Conservation (phyloP, 2,797 vertebrate species). For the Etheostoma nigrum region DNA sequence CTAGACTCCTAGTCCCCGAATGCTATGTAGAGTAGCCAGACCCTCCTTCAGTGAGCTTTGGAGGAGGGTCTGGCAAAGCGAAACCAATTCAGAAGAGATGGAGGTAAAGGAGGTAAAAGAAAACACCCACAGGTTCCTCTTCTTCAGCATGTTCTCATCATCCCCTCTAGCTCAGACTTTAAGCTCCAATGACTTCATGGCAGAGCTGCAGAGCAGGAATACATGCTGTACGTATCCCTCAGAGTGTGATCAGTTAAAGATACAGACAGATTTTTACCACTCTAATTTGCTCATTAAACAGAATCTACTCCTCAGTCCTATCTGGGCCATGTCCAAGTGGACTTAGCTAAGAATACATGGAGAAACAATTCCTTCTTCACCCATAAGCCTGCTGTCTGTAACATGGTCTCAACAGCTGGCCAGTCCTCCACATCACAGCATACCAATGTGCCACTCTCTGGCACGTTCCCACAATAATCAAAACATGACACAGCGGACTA, state of each 20-base stretch:
- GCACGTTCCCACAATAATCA: slow-evolving; percentile 42
- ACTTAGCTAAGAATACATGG: slow-evolving; percentile 20
- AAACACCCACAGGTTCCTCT: neutral
- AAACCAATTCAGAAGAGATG: no score
- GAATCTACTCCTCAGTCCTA: slow-evolving; percentile 27
- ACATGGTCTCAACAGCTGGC: slow-evolving; percentile 60
- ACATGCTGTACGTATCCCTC: slow-evolving; percentile 8
- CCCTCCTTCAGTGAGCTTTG: no score
- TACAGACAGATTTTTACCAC: slow-evolving; percentile 22
- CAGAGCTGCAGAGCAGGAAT: neutral
- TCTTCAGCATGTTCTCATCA: neutral
- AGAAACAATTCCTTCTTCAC: slow-evolving; percentile 25
- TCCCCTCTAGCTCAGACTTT: neutral
- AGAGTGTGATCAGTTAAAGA: slow-evolving; percentile 20
- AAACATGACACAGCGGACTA: slow-evolving; percentile 18
- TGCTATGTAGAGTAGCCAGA: no score
- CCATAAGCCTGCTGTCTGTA: slow-evolving; percentile 5
- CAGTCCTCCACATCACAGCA: slow-evolving; percentile 32
- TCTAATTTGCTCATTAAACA: slow-evolving; percentile 44
- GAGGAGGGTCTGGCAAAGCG: no score
- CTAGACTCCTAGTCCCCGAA: no score
- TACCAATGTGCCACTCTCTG: slow-evolving; percentile 6
- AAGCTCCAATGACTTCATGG: neutral
- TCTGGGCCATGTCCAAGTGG: slow-evolving; percentile 48
- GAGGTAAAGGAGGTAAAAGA: neutral